Base-by-base conservation (phyloP, 2,888 invertebrate genomes). In the Adela reaumurella region DNA sequence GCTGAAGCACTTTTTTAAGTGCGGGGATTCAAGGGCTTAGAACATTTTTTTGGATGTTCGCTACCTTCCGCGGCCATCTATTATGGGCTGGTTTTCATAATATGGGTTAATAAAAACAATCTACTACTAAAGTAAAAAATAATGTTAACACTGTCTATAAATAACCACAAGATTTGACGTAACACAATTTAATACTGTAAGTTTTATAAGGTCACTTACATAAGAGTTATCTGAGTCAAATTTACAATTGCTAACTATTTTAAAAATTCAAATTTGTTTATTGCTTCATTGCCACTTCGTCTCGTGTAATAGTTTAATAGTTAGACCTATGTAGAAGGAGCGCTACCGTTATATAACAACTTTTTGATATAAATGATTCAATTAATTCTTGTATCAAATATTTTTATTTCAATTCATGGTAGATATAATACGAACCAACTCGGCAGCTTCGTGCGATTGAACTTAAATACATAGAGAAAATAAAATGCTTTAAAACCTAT, bases 391-490 rank as follows among this genome's bases (percentile, higher is more conserved):
- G 18, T 19, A 43, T 43, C 19, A 19, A 43, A 43, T 43, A 19
- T 10, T 43, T 43, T 43, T 43, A 19, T 18, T 18, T 19, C 18
- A 43, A 43, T 11, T 16, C 17, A 42, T 4, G 11, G 3, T 17
- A 19, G 17, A 43, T 19, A 43, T 49, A 20, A 29, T 18, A 35
- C 17, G 11, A 11, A 19, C 70, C 67, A 67, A 67, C 68, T 65
- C 63, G 71, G 66, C 65, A 63, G 64, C 62, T 61, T 68, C 17
- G 29, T 67, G 65, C 61, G 63, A 66, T 66, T 67, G 63, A 67
- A 65, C 63, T 60, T 73, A 71, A 71, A 64, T 70, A 74, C 70
- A 69, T 35, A 35, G 35, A 14, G 4, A 35, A 35, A 35, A 35
- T 35, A 35, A 35, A 35, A 8, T 35, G 35, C 35, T 35, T 35